Conservation (phyloP, 2,888 invertebrate species). For the Phaonia tiefii region DNA sequence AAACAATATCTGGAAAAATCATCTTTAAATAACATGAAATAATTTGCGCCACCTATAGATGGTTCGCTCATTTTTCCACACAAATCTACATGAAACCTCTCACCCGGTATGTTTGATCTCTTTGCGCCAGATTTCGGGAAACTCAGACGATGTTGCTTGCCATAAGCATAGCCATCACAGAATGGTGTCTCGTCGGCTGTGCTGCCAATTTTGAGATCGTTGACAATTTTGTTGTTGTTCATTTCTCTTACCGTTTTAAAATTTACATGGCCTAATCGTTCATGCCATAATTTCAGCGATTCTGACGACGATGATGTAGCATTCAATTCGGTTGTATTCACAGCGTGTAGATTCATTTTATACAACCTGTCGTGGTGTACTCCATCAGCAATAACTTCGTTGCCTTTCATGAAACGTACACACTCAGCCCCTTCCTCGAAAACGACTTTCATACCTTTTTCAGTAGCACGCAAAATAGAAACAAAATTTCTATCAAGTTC, state of each 20-base stretch:
- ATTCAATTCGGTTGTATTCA: too few relatives aligned
- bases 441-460: conserved; percentile 58
- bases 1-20: conserved; percentile 39
- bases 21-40: conserved; percentile 15
- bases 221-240: too few relatives aligned
- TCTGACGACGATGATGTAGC: too few relatives aligned
- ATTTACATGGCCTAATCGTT: too few relatives aligned
- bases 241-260: too few relatives aligned
- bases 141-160: conserved; percentile 38
- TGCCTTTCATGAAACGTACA: conserved; percentile 56
- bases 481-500: conserved; percentile 16
- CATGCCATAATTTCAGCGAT: too few relatives aligned
- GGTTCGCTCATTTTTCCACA: too few relatives aligned
- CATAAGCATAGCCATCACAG: conserved; percentile 39
- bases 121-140: conserved; percentile 28
- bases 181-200: not conserved
- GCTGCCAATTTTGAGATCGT: too few relatives aligned
- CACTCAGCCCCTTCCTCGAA: conserved; percentile 62
- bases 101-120: too few relatives aligned
- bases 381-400: conserved; percentile 55
- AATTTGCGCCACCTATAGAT: too few relatives aligned
- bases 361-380: conserved; percentile 58
- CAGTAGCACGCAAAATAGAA: conserved; percentile 47
- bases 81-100: too few relatives aligned
- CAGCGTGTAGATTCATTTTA: too few relatives aligned